phyloP scores from a whole-genome alignment of 2,113 vertebrate species.

The Ptychochromis oligacanthus region DNA sequence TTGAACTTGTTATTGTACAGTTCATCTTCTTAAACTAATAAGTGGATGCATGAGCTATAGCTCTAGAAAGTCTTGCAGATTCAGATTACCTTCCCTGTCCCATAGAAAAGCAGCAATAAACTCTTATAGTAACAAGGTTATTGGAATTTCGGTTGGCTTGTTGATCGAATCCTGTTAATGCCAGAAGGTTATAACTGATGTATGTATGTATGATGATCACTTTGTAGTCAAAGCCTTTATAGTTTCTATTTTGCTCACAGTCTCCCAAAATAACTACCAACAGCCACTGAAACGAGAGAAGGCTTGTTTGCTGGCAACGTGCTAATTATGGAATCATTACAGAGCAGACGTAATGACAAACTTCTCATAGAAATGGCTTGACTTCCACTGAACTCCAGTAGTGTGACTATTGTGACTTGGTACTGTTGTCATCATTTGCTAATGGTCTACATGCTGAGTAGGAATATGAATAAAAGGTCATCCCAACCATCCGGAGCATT shows the following conservation, averaged over 20 bases:
- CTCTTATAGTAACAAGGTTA: background rate
- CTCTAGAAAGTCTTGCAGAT: conserved; percentile 21
- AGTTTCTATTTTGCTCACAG: conserved; percentile 41
- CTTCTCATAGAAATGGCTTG: background rate
- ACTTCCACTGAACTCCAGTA: conserved; percentile 14
- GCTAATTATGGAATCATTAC: conserved; percentile 61
- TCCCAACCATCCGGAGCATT: background rate
- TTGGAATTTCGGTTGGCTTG: conserved; percentile 13
- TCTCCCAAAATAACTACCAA: conserved; percentile 64
- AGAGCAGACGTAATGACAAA: conserved; percentile 1
- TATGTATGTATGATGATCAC: no score
- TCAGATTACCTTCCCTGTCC: background rate
- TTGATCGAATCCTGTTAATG: conserved; percentile 41
- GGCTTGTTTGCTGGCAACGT: conserved; percentile 44
- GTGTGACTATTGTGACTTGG: background rate
- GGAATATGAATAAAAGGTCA: background rate
- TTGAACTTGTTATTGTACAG: conserved; percentile 55
- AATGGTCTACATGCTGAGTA: background rate
- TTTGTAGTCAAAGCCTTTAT: conserved; percentile 40
- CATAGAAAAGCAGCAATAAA: background rate
- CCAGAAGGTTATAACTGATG: conserved; percentile 36
- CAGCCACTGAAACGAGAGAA: conserved; percentile 53
- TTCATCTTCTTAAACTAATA: conserved; percentile 68
- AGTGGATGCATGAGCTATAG: conserved; percentile 44
- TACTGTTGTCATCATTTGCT: background rate